A percentile compares a stretch with the other conserved stretches of the same genome.
Evolutionary conservation across 2,888 invertebrate species (phyloP).

Genomic region (Parthenolecanium corni): DNA sequence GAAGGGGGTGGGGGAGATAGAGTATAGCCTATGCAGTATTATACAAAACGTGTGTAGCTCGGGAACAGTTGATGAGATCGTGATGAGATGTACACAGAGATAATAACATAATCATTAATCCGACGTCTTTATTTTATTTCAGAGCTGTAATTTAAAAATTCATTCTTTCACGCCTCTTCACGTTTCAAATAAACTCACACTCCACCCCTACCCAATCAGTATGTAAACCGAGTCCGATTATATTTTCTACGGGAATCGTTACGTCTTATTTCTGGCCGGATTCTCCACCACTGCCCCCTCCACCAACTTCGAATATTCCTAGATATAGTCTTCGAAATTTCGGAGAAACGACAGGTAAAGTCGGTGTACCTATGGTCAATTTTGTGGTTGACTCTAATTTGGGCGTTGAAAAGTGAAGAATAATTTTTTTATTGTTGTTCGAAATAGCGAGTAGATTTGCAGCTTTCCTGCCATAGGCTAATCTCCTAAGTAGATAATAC

Average conservation of each 20-base stretch:
- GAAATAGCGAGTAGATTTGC: too few species aligned
- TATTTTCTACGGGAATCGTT: constrained; percentile 25
- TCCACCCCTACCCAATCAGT: constrained; percentile 25
- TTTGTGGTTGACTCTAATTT: neutral
- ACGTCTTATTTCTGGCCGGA: constrained; percentile 25
- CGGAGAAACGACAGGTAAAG: neutral
- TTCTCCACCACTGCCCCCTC: constrained; percentile 12
- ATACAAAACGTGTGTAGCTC: constrained; percentile 6
- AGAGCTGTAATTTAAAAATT: constrained; percentile 27
- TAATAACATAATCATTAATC: constrained; percentile 28
- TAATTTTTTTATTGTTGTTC: too few species aligned
- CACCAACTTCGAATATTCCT: neutral
- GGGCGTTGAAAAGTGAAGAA: too few species aligned
- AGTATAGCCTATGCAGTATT: neutral
- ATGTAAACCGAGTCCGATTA: constrained; percentile 27
- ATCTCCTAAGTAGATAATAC: too few species aligned
- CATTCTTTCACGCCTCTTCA: constrained; percentile 28
- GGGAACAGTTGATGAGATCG: constrained; percentile 24
- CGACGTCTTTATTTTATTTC: constrained; percentile 28
- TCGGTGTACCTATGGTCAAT: neutral
- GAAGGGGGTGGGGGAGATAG: neutral
- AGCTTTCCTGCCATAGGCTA: too few species aligned
- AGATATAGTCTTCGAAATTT: neutral
- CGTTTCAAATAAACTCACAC: constrained; percentile 27
- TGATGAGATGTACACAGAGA: constrained; percentile 28